phyloP scores from a whole-genome alignment of 1,140 invertebrate species.

The Drosophila teissieri region DNA sequence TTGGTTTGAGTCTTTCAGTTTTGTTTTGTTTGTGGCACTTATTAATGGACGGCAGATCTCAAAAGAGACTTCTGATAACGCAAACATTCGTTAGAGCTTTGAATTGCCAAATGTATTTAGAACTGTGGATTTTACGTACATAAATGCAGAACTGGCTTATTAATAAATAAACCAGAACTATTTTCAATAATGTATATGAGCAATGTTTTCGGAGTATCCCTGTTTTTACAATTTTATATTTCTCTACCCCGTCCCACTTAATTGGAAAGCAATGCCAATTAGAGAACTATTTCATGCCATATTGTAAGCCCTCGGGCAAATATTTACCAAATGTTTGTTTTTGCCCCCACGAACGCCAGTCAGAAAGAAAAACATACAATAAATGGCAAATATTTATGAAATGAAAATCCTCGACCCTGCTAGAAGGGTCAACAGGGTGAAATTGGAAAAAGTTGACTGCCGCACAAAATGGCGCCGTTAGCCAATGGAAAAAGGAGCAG shows the following conservation, averaged over 20 bases:
- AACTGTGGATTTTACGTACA: background rate
- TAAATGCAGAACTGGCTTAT: no score
- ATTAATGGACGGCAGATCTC: slow-evolving; percentile 17
- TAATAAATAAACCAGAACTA: background rate
- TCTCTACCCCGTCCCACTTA: slow-evolving; percentile 28
- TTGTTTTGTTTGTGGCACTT: slow-evolving; percentile 20
- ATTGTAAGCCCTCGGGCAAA: slow-evolving; percentile 24
- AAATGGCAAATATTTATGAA: slow-evolving; percentile 71
- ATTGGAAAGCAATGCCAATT: slow-evolving; percentile 53
- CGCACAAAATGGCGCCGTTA: slow-evolving; percentile 67
- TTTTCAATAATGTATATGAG: slow-evolving; percentile 1
- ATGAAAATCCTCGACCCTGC: slow-evolving; percentile 36
- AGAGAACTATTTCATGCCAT: slow-evolving; percentile 50
- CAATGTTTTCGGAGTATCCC: background rate
- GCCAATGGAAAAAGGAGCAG: slow-evolving; percentile 29
- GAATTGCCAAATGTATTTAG: background rate
- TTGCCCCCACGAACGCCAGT: slow-evolving; percentile 1
- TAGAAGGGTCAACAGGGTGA: slow-evolving; percentile 52
- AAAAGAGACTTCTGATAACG: background rate
- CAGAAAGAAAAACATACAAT: slow-evolving; percentile 31
- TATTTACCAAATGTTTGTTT: slow-evolving; percentile 47
- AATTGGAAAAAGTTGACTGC: slow-evolving; percentile 61
- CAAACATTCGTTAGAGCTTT: background rate
- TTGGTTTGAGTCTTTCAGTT: slow-evolving; percentile 4
- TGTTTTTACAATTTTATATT: background rate